Base-by-base conservation (phyloP, 2,888 invertebrate genomes). In the Hemistola chrysoprasaria region DNA sequence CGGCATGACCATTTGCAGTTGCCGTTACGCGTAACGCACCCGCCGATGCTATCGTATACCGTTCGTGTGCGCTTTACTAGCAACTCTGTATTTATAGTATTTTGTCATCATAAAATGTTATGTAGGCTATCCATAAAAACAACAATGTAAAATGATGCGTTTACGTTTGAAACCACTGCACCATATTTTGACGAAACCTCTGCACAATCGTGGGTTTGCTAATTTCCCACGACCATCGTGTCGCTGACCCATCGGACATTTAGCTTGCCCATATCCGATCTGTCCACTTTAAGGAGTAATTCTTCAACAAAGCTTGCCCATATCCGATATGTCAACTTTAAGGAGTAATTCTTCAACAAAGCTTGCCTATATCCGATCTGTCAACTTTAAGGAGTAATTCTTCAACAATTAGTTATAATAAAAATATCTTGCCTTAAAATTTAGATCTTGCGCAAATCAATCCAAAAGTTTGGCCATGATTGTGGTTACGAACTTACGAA, bases 11-110 rank as follows among this genome's bases (percentile, higher is more conserved):
- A 56, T 60, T 59, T 47, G 44, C 56, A 64, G 58, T 60, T 59
- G 59, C 65, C 51, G 66, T 66, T 67, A 62, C 57, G 62, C 65
- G 46, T 53, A 58, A 63, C 62, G 56, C 59, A 62, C 54, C 65
- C 49, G 53, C 50, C 53, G 53, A 52, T 60, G 50, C 54, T 60
- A 65, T 64, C 64, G 54, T 62, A 59, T 59, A 67, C 62, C 62
- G 62, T 64, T 62, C 59, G 57, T 59, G 53, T 54, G 53, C 54
- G 49, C 53, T 44, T 51, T 49, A 38, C 43, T 54, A 43, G 41
- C 50, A 42, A 50, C 41, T 52, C 56, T 56, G 52, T 56, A 36
- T 20, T 29, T 26, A 39, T 27, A 26, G n/a, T 22, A 6, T 8
- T 16, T 22, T 26, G 11, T 9, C 6, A 40, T 22, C 26, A 9